phyloP scores from a whole-genome alignment of 2,113 vertebrate species.

The Struthio camelus region DNA sequence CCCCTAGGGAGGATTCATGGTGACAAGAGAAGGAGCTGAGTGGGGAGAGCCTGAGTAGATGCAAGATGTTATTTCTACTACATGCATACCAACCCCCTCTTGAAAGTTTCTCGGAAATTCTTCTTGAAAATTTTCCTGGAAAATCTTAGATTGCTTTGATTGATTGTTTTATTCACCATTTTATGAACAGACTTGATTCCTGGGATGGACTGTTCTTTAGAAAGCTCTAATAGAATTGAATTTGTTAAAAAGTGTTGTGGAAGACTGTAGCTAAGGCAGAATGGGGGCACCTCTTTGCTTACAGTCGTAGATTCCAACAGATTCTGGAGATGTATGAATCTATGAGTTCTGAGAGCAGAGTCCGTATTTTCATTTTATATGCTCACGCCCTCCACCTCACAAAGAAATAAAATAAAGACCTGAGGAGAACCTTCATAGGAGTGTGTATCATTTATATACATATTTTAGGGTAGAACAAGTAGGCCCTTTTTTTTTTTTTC shows the following conservation, averaged over 20 bases:
- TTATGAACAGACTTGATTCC: background rate
- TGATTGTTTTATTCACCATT: background rate
- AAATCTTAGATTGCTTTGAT: background rate
- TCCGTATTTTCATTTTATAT: background rate
- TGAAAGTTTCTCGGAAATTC: background rate
- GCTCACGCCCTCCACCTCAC: background rate
- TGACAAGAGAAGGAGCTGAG: background rate
- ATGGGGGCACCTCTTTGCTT: too few species aligned
- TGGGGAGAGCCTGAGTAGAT: background rate
- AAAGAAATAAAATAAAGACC: background rate
- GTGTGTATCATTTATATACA: background rate
- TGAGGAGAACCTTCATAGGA: background rate
- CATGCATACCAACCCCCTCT: background rate
- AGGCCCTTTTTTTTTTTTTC: too few species aligned
- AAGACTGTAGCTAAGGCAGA: too few species aligned
- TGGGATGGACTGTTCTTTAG: background rate
- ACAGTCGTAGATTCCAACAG: too few species aligned
- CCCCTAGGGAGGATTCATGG: background rate
- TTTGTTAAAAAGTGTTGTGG: too few species aligned
- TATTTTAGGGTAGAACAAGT: background rate
- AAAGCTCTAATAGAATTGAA: background rate
- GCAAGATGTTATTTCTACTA: background rate
- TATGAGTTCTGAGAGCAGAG: too few species aligned
- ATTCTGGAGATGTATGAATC: background rate
- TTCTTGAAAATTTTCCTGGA: background rate